These are phyloP conservation scores for Nymphalis c-album DNA, from an alignment of 2,888 invertebrate species.

Conservation along the genomic window DNA sequence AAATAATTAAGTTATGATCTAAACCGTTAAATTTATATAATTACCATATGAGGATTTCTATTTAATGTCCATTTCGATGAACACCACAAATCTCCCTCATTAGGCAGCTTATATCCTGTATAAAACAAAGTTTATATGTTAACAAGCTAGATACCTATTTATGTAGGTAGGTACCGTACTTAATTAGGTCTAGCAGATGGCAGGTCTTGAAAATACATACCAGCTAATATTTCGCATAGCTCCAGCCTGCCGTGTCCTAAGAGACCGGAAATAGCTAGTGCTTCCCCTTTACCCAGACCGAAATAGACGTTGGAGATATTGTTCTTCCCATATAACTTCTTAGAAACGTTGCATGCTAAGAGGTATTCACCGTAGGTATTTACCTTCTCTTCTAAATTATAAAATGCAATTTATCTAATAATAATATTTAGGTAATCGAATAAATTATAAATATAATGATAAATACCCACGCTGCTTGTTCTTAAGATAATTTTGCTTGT, in stretches of 20 bases:
- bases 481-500: constrained; percentile 47
- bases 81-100: constrained; percentile 51
- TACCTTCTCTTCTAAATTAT: constrained; percentile 33
- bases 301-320: constrained; percentile 52
- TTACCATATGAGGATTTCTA: constrained; percentile 52
- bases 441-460: not conserved
- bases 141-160: not conserved
- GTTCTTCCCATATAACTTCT: constrained; percentile 44
- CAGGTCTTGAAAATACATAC: constrained; percentile 13
- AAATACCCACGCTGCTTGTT: constrained; percentile 43
- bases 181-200: too few species aligned
- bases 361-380: constrained; percentile 62
- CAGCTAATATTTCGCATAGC: constrained; percentile 59
- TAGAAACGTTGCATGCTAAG: constrained; percentile 50
- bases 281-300: constrained; percentile 62
- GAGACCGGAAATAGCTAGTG: constrained; percentile 61
- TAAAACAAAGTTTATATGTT: not conserved
- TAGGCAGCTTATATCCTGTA: constrained; percentile 49
- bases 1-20: too few species aligned
- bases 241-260: constrained; percentile 54
- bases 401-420: not conserved
- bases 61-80: constrained; percentile 57
- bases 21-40: too few species aligned
- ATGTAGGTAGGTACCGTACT: too few species aligned
- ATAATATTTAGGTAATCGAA: not conserved